Conservation (phyloP, 2,797 vertebrate genomes). For the Leucoraja ocellata region DNA sequence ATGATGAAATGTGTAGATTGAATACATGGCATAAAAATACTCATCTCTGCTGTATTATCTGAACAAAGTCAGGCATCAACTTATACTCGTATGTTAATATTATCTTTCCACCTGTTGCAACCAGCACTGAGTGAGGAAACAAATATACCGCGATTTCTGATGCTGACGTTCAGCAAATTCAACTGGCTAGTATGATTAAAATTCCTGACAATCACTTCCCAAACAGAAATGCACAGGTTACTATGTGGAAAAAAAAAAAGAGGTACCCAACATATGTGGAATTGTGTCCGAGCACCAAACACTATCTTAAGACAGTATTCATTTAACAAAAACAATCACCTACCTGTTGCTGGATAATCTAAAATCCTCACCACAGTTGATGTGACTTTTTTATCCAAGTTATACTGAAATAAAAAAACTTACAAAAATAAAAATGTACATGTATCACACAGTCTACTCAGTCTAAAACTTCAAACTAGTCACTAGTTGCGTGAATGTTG, state of each 20-base stretch:
- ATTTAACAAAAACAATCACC: slow-evolving; percentile 43
- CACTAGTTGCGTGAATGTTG: too few species aligned
- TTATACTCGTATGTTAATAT: background rate
- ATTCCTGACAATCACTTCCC: background rate
- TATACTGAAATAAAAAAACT: slow-evolving; percentile 63
- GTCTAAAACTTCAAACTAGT: background rate
- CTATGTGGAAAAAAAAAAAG: background rate
- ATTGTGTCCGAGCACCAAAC: too few species aligned
- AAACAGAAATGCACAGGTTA: background rate
- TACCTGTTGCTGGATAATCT: slow-evolving; percentile 68
- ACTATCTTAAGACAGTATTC: background rate
- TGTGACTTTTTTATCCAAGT: slow-evolving; percentile 88
- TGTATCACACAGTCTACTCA: background rate
- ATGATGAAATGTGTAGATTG: background rate
- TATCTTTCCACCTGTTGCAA: background rate
- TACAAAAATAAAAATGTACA: background rate
- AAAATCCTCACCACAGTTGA: slow-evolving; percentile 77
- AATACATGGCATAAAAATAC: background rate
- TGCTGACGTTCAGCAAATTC: background rate
- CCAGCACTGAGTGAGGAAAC: background rate
- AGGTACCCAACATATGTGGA: background rate
- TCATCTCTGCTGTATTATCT: background rate
- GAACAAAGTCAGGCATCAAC: background rate
- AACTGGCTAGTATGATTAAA: background rate
- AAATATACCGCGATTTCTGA: background rate